Base-by-base conservation (phyloP, 2,888 invertebrate species). In the Leistus spinibarbis region DNA sequence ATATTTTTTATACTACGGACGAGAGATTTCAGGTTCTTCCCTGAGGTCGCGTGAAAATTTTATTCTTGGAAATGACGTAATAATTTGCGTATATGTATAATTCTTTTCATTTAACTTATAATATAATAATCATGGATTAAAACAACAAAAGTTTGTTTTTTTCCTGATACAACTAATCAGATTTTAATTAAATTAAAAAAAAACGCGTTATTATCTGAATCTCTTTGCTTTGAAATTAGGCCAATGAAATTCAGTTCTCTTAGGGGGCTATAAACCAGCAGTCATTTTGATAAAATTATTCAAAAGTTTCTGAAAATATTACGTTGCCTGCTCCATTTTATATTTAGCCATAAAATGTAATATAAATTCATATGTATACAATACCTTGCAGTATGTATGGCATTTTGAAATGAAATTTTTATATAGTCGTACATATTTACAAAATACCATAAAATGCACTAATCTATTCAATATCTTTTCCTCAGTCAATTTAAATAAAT, bases 221-320 rank as follows among this genome's bases (percentile, higher is more conserved):
- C 27, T 13, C 27, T 56, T 27, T 27, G 40, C 17, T 19, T 66
- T 40, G 56, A 73, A 73, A 73, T 73, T 73, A 73, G 73, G 73
- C 19, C 73, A 66, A 66, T 73, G 73, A 62, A 66, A 73, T 73
- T 66, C 73, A 73, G 73, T 73, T 23, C 73, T 73, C 73, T 27
- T 16, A 60, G 73, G 62, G n/a, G 66, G 67, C 67, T 67, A 53
- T 67, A 66, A 67, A 40, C 67, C 67, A 60, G 62, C 73, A 73
- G 73, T 62, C 67, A 73, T 73, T 73, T 40, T 60, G 73, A 73
- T 73, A 67, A 73, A 73, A 73, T 73, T 73, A 73, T 73, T 73
- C 73, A 73, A 73, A 73, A 73, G 60, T 73, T 73, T 67, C 67
- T 73, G 73, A 73, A 73, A 73, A 73, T 67, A 73, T 73, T 67